Evolutionary conservation across 2,797 vertebrate genomes (phyloP), one percentile per base, ranked within the genome.

Genomic region (Gephyroberyx darwinii): DNA sequence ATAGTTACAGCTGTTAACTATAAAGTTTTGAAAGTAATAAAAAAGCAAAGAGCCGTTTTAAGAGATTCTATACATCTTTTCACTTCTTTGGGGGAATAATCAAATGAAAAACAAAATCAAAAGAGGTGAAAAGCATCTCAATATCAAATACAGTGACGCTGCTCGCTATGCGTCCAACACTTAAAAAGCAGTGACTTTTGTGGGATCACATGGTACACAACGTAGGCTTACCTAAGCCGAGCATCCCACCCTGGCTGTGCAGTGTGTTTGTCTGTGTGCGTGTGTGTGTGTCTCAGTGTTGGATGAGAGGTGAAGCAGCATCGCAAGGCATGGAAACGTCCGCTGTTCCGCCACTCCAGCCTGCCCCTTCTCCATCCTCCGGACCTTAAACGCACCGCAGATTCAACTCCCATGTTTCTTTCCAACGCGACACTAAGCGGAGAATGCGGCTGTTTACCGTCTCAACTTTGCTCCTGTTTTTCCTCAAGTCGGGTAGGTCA

Each of bases 391-490:
- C 67, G 55, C 48, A 58, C 64, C 35, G 58, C 41, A 53, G 64
- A 26, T 17, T 71, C 79, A 57, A n/a, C 48, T 82, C 81, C 83
- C 81, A 83, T 87, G 87, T 52, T 79, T 14, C 43, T 55, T 60
- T 71, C 39, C 74, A 33, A 70, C 68, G 75, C 72, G 58, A 35
- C 87, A 86, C 82, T 88, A 78, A 84, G 85, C 86, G 84, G 92
- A 96, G 90, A 87, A 96, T 97, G 96, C 91, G 90, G 93, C 90
- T 95, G 79, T 78, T 96, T 85, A 81, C 91, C 74, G 80, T 94
- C 84, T 88, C 93, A n/a, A 88, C 94, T 94, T 90, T 96, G 90
- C 94, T 95, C 85, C 94, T 95, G 90, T 82, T 94, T 84, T 87
- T 92, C 88, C 89, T 91, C 89, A 80, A 88, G 78, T 89, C 94